These are phyloP conservation scores for Phorcus lineatus DNA, from an alignment of 2,888 invertebrate genomes.

Conservation along the genomic window DNA sequence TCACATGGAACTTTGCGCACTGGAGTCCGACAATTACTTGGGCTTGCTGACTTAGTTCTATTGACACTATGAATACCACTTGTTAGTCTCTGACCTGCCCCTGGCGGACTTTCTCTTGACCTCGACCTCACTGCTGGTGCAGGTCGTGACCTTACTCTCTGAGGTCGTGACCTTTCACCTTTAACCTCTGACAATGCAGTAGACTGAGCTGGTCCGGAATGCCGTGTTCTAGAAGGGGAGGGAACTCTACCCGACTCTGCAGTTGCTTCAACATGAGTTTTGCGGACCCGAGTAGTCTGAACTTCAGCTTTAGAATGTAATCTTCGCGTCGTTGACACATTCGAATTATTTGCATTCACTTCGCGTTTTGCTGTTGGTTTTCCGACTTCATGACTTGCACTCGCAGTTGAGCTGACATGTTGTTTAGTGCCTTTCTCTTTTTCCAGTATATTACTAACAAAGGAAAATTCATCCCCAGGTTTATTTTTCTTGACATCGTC, in stretches of 20 bases:
- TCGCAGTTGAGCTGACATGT: not conserved
- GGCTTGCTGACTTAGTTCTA: not conserved
- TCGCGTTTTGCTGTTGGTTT: not conserved
- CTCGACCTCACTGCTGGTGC: not conserved
- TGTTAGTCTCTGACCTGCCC: not conserved
- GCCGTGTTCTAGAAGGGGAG: not conserved
- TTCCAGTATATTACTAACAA: not conserved
- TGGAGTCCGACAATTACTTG: not conserved
- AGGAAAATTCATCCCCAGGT: not conserved
- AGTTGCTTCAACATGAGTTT: not conserved
- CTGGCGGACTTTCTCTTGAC: not conserved
- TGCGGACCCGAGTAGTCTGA: not conserved
- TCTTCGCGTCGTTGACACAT: not conserved
- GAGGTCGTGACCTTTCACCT: slow-evolving; percentile 10
- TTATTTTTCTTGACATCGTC: not conserved
- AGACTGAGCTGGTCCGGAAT: not conserved
- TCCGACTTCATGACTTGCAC: not conserved
- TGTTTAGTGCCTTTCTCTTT: not conserved
- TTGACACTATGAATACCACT: not conserved
- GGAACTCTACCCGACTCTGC: not conserved
- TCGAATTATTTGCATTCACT: not conserved
- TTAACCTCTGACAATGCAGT: not conserved
- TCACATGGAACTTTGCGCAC: not conserved
- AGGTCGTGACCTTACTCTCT: not conserved
- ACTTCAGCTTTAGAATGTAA: not conserved